Evolutionary conservation across 2,113 vertebrate genomes (phyloP).

Genomic region (Zosterops lateralis): DNA sequence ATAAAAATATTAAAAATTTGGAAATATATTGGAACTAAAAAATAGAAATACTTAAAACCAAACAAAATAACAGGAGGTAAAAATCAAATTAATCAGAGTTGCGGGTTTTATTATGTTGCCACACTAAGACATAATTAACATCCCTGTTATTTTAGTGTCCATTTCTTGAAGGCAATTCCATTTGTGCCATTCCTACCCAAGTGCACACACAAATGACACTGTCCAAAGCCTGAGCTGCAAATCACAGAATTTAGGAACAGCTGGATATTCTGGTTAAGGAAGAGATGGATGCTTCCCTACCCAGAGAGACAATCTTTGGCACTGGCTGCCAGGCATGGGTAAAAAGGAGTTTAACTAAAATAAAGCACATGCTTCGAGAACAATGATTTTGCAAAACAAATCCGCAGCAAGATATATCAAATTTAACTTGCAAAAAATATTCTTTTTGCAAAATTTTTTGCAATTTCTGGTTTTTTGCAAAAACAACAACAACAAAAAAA

Average conservation of each 20-base stretch:
- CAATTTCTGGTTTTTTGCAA: background rate
- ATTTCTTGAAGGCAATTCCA: background rate
- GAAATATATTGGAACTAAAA: background rate
- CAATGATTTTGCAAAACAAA: fast-evolving
- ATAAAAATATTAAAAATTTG: background rate
- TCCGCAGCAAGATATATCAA: background rate
- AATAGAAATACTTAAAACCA: background rate
- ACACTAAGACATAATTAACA: background rate
- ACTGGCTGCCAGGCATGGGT: background rate
- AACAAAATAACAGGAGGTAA: background rate
- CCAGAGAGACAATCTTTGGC: background rate
- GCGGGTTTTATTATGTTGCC: background rate
- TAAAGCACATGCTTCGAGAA: fast-evolving
- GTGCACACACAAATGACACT: background rate
- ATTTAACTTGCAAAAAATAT: background rate
- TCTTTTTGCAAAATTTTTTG: background rate
- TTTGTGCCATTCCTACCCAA: background rate
- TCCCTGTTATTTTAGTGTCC: background rate
- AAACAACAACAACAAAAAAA: background rate
- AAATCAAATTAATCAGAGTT: background rate
- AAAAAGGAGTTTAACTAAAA: background rate
- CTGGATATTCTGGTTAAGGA: background rate
- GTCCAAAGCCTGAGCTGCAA: background rate
- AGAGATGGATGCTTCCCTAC: background rate
- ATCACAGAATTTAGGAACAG: background rate